Evolutionary conservation across 1,140 invertebrate genomes (phyloP), one percentile per base, ranked within the genome.

Genomic region (Drosophila navojoa): DNA sequence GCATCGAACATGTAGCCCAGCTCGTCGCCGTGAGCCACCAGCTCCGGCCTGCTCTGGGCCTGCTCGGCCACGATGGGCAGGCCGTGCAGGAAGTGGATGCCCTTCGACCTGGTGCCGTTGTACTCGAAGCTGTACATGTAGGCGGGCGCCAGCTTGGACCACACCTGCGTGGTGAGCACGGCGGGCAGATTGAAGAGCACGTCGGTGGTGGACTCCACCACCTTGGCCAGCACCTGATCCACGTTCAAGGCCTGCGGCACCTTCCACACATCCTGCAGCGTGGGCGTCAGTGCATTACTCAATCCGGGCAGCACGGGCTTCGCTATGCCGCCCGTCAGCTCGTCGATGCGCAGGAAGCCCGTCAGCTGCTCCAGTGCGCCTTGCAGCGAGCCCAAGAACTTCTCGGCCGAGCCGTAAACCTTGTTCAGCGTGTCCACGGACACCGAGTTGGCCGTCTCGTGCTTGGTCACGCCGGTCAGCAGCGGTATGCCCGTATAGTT

Each of bases 121-220:
- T 96, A 94, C 61, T 96, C 95, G 79, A 96, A 96, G 78, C 95
- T 95, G 80, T 96, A 96, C 22, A 96, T 92, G 77, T 93, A 96
- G 0, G 95, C 93, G 0, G 94, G 93, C 0, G 93, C 93, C 3
- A 92, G 90, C 45, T 93, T 92, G 0, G 94, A 93, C 96, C 96
- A 96, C 6, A 94, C 92, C 42, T 94, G 91, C 0, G 94, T 94
- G 6, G 95, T 95, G 13, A 96, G 86, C 77, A 95, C 96, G 1
- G 95, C 95, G 0, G 96, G 96, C 19, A 95, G 93, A 75, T 96
- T 96, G 81, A 96, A 96, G 5, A 96, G 79, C 0, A 95, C 95
- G 84, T 96, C 96, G 3, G 92, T 93, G 6, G 94, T 92, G 42
- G 92, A 92, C 77, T 94, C 90, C 3, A 90, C 77, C 0, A 94